Conservation (phyloP, 2,797 vertebrate genomes). For the Botia kubotai region DNA sequence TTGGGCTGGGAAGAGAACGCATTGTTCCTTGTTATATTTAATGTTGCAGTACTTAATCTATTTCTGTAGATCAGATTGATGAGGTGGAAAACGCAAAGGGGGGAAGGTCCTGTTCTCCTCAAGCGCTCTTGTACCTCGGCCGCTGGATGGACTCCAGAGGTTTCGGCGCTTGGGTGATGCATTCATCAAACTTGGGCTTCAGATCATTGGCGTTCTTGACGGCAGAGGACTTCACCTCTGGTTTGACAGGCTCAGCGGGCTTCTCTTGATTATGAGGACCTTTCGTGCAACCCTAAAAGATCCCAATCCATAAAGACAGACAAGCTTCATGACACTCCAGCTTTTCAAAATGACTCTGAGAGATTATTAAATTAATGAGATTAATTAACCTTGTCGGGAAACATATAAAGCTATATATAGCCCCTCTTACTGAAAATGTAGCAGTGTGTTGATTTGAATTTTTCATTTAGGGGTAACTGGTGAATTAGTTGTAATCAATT, state of each 20-base stretch:
- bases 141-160: slow-evolving; percentile 88
- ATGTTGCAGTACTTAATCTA: neutral
- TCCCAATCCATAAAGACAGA: neutral
- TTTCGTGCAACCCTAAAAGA: slow-evolving; percentile 91
- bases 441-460: too few relatives aligned
- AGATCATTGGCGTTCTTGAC: slow-evolving; percentile 80
- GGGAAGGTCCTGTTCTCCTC: neutral
- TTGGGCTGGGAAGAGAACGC: slow-evolving; percentile 1
- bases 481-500: too few relatives aligned
- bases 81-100: slow-evolving; percentile 1
- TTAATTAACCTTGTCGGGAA: too few relatives aligned
- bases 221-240: slow-evolving; percentile 88
- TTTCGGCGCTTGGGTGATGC: slow-evolving; percentile 86
- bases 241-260: slow-evolving; percentile 93
- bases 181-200: slow-evolving; percentile 78
- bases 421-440: too few relatives aligned
- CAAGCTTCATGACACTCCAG: too few relatives aligned
- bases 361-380: too few relatives aligned
- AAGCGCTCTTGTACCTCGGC: slow-evolving; percentile 81
- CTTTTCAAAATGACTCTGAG: too few relatives aligned
- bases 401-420: too few relatives aligned
- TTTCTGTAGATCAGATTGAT: slow-evolving; percentile 1
- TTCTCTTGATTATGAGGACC: slow-evolving; percentile 93
- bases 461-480: too few relatives aligned
- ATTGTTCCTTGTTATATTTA: neutral